Evolutionary conservation across 2,797 vertebrate genomes (phyloP), one percentile per base, ranked within the genome.

Genomic region (Sebastolobus altivelis): DNA sequence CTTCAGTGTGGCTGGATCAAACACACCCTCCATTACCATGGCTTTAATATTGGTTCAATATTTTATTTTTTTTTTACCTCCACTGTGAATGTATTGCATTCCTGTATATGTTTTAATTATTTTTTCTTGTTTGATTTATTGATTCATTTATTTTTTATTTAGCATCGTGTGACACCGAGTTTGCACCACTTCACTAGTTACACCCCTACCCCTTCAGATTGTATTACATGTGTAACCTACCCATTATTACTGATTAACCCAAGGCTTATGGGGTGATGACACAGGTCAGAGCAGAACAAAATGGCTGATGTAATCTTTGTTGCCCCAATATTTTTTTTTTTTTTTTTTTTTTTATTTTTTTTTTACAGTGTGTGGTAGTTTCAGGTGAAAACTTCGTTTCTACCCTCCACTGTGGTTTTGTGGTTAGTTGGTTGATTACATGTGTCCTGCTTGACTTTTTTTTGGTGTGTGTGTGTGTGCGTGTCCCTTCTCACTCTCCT

Each of bases 1-100:
- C 98, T 99, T 97, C 96, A 99, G 96, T 95, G 97, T 97, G 97
- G 95, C 95, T 86, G 96, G 96, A 94, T 94, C 95, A 88, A 92
- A 92, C 94, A 92, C 94, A 84, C 75, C 72, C 80, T 63, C 94
- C 89, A 87, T 87, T 86, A 69, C 80, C 84, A 87, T 86, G 68
- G 67, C 75, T 84, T 87, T 67, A 40, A 75, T 87, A 80, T 89
- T 87, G 33, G 74, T 81, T 92, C 22, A 69, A 5, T 20, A 20
- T 52, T 69, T 65, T 69, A 0, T 49, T 58, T 66, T 33, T 25
- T 49, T 37, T 75, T 61, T 49, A 14, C 25, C 25, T 65, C 18
- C 33, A 59, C 14, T 80, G 31, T 74, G 60, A 83, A 60, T 89
- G 31, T 70, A 70, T 59, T 56, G 9, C 38, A 74, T 52, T 81